Evolutionary conservation across 2,888 invertebrate species (phyloP), one percentile per base, ranked within the genome.

Genomic region (Cryptops parisi): DNA sequence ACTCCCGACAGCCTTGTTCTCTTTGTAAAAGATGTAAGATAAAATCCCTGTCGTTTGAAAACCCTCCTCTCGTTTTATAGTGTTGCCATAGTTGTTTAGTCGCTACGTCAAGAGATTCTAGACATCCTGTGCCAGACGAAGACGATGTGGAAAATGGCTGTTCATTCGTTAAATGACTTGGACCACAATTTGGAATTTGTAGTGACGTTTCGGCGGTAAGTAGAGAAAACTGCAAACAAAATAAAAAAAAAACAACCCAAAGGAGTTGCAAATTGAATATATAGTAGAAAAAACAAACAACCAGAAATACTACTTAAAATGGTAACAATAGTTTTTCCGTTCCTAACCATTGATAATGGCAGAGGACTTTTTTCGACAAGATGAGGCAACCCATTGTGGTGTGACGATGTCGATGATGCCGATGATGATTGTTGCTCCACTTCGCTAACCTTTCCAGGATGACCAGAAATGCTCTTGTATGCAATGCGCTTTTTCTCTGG

Each of bases 401-500:
- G 52, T 12, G 43, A 27, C 15, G 45, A 25, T 5, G 52, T 25
- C 17, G 27, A 22, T 2, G 52, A 52, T 21, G 52, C 43, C 1
- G 43, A 26, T 1, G 52, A 26, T 45, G 23, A 41, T 22, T 24
- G 26, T 40, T 44, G 44, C 41, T 52, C 52, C 12, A 27, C 22
- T 44, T 52, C 52, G 1, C 24, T 24, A 22, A 19, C 22, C 21
- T 52, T 52, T 6, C 25, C 44, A 27, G 39, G 52, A n/a, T 52
- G 52, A 22, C 52, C 52, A 27, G 44, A 27, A 15, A 52, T 26
- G 52, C 52, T 52, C 45, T 43, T 52, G 52, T 52, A 52, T 4
- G 52, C 52, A 33, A 52, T 52, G 44, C 52, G 52, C 44, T 52
- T 52, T 39, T 52, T 52, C 52, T 52, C 52, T 22, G 52, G 52